Conservation (phyloP, 1,140 invertebrate species). For the Saxidomus purpurata region DNA sequence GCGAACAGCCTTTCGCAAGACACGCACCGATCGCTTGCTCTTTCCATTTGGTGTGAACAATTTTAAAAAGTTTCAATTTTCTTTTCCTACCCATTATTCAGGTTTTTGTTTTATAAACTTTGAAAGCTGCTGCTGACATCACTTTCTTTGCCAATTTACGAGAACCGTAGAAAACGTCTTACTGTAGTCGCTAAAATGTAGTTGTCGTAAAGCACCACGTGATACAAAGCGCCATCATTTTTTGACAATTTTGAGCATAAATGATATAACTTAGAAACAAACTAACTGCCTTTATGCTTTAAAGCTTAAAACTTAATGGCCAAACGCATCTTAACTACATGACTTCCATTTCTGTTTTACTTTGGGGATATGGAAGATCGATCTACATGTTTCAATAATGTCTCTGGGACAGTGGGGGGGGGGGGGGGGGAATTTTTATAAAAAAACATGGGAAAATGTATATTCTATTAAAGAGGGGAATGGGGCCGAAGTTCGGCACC, state of each 20-base stretch:
- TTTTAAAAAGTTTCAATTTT: constrained; percentile 26
- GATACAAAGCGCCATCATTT: constrained; percentile 55
- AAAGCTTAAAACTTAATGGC: constrained; percentile 56
- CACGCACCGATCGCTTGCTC: constrained; percentile 32
- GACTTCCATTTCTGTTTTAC: constrained; percentile 54
- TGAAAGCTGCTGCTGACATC: constrained; percentile 45
- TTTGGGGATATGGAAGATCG: constrained; percentile 54
- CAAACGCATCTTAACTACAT: constrained; percentile 47
- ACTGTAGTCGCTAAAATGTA: constrained; percentile 50
- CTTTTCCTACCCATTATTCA: constrained; percentile 42
- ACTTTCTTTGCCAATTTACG: constrained; percentile 56
- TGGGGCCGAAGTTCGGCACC: constrained; percentile 44
- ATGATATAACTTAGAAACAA: constrained; percentile 54
- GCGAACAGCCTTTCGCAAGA: constrained; percentile 39
- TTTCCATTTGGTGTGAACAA: constrained; percentile 45
- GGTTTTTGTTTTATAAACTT: constrained; percentile 49
- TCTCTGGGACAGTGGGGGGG: constrained; percentile 53
- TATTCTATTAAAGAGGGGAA: constrained; percentile 54
- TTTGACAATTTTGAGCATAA: constrained; percentile 56
- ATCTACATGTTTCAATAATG: constrained; percentile 54
- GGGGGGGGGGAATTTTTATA: constrained; percentile 16
- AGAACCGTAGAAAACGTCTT: constrained; percentile 36
- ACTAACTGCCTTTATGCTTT: constrained; percentile 57
- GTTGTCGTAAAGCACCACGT: constrained; percentile 53
- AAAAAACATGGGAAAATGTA: constrained; percentile 54